Base-by-base conservation (phyloP, 2,888 invertebrate species). In the Conus canariensis region DNA sequence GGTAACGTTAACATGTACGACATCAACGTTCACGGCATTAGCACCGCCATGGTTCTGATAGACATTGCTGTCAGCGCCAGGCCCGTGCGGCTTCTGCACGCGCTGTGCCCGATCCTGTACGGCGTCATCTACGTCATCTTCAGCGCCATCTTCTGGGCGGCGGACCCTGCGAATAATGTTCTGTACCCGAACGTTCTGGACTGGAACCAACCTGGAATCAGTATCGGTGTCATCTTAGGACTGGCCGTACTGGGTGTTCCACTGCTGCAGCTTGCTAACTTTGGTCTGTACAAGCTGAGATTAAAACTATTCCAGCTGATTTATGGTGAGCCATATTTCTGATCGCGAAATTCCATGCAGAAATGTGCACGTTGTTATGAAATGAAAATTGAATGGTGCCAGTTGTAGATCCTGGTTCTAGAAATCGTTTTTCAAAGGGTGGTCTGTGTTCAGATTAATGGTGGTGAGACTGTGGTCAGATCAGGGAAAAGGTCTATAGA, bases 181-280 rank as follows among this genome's bases (percentile, higher is more conserved):
- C 88, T 96, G 2, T 96, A 96, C 90, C 92, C 93, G 0, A 90
- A 90, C 9, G 93, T 96, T 5, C 89, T 96, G 25, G 95, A 96
- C 90, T 96, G 95, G 95, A 95, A 94, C 89, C 88, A 93, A 16
- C 94, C 95, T 0, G 93, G 92, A 3, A 88, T 90, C 64, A 93
- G 94, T 16, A 30, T 90, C 5, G 90, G 91, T 0, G 88, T 94
- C 19, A 90, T 93, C 10, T 67, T 91, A 19, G 88, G 92, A 0
- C 22, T 95, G 45, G 90, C 94, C 6, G 74, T 94, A 1, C 90
- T 92, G 0, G 88, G 74, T 5, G 70, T 90, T 8, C 91, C 91
- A 56, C 56, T 89, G 7, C 74, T 91, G 16, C 90, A 91, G 87
- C 82, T 91, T 10, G n/a, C 60, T 7, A 82, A 82, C 58, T 92